A percentile compares a stretch with the other conserved stretches of the same genome.
Conservation (phyloP, 1,140 invertebrate species). For the Hypsibius dujardini region DNA sequence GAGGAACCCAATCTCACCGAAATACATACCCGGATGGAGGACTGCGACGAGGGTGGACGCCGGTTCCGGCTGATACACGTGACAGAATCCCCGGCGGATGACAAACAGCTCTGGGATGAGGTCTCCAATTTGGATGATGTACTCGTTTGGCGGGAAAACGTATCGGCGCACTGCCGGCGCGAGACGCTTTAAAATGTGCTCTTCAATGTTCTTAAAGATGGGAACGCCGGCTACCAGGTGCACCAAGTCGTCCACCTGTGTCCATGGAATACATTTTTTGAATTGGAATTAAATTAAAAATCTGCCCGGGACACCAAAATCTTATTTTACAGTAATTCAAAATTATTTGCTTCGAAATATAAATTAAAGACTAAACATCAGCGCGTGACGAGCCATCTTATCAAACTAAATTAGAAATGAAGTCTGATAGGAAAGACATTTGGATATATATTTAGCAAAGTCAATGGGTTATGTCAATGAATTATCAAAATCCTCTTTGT, state of each 20-base stretch:
- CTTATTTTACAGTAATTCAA: too few species aligned
- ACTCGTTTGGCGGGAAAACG: constrained; percentile 2
- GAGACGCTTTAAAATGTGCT: background rate
- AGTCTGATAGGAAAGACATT: too few species aligned
- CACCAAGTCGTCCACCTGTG: constrained; percentile 8
- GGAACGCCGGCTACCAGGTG: constrained; percentile 15
- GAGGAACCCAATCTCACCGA: constrained; percentile 9
- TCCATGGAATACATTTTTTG: background rate
- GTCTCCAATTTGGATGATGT: constrained; percentile 4
- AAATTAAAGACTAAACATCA: too few species aligned
- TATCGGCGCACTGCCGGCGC: constrained; percentile 8
- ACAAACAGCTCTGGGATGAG: constrained; percentile 9
- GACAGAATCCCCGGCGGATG: constrained; percentile 8
- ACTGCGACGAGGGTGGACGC: background rate
- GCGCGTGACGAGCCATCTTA: background rate
- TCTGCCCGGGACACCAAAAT: too few species aligned
- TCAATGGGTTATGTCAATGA: too few species aligned
- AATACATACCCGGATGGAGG: background rate
- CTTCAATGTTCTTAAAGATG: constrained; percentile 14
- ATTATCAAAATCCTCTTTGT: too few species aligned
- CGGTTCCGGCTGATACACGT: background rate
- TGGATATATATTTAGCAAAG: too few species aligned
- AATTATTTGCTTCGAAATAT: too few species aligned
- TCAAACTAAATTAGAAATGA: background rate
- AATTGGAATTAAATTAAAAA: too few species aligned